Percentiles rank a stretch among this genome's conserved stretches.
Evolutionary conservation across 2,797 vertebrate species (phyloP).

Genomic region (Enteromius anoplus): DNA sequence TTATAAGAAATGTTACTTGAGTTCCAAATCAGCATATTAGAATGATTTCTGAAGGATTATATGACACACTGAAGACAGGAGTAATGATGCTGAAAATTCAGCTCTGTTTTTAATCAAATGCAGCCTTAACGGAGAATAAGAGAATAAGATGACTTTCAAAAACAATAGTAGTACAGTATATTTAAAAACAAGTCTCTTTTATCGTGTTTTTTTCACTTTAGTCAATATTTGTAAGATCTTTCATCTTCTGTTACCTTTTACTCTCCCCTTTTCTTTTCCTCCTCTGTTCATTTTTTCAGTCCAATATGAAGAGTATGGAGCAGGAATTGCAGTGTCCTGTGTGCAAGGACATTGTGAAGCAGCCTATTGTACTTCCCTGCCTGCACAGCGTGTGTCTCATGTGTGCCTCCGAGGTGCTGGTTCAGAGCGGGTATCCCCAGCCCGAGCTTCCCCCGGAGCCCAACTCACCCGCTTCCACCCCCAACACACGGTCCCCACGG

Average conservation of each 20-base stretch:
- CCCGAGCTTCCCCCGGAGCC: slow-evolving; percentile 91
- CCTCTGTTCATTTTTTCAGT: slow-evolving; percentile 68
- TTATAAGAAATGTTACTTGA: background rate
- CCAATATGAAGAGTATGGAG: slow-evolving; percentile 97
- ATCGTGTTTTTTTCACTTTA: background rate
- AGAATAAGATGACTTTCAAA: background rate
- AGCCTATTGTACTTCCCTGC: slow-evolving; percentile 93
- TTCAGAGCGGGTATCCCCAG: slow-evolving; percentile 87
- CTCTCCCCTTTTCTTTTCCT: background rate
- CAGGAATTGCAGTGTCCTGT: slow-evolving; percentile 89
- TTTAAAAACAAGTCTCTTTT: background rate
- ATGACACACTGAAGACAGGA: background rate
- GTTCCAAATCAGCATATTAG: background rate
- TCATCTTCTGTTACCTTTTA: background rate
- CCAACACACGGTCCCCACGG: slow-evolving; percentile 89
- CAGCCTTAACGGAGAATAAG: background rate
- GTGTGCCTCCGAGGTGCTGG: slow-evolving; percentile 91
- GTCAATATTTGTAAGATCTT: background rate
- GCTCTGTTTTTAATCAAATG: background rate
- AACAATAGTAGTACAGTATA: background rate
- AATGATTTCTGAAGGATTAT: background rate
- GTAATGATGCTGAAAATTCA: background rate
- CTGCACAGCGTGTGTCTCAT: slow-evolving; percentile 92
- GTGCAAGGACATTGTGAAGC: slow-evolving; percentile 94
- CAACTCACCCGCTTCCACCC: slow-evolving; percentile 91